Conservation (phyloP, 37 sponge, comb jelly and placozoan genomes). For the Theonella swinhoei region DNA sequence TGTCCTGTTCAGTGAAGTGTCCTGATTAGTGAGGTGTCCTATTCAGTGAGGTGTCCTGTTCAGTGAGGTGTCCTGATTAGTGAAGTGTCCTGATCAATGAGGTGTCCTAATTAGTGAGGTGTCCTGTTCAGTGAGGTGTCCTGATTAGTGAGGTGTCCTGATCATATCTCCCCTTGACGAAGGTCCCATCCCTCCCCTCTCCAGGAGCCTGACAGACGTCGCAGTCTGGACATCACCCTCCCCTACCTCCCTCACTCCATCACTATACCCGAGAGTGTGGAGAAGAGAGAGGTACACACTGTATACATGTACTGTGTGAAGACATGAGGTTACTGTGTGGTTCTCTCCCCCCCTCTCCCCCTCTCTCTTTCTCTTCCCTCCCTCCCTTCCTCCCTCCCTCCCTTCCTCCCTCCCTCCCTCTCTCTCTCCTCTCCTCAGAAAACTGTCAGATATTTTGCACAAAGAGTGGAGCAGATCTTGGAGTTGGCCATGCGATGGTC, state of each 20-base stretch:
- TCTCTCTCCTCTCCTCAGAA: constrained; percentile 28
- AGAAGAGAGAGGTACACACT: constrained; percentile 60
- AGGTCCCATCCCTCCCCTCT: too few species aligned
- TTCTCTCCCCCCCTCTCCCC: too few species aligned
- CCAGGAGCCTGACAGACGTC: constrained; percentile 36
- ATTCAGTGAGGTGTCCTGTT: too few species aligned
- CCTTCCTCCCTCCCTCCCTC: not conserved
- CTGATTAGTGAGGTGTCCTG: not conserved
- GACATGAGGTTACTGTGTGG: too few species aligned
- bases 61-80: too few species aligned
- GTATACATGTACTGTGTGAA: not conserved
- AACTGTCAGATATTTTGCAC: constrained; percentile 70
- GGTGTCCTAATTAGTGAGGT: too few species aligned
- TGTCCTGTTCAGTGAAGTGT: too few species aligned
- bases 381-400: too few species aligned
- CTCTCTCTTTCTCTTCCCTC: too few species aligned
- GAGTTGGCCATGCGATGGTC: constrained; percentile 71
- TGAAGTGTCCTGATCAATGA: too few species aligned
- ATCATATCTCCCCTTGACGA: not conserved
- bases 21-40: too few species aligned
- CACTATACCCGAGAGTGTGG: constrained; percentile 42
- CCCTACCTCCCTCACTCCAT: constrained; percentile 44
- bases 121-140: not conserved
- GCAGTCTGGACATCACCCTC: constrained; percentile 24
- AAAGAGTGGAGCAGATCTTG: constrained; percentile 64